A percentile compares a stretch with the other conserved stretches of the same genome.
Conservation (phyloP, 2,888 invertebrate genomes). For the Pheosia tremula region DNA sequence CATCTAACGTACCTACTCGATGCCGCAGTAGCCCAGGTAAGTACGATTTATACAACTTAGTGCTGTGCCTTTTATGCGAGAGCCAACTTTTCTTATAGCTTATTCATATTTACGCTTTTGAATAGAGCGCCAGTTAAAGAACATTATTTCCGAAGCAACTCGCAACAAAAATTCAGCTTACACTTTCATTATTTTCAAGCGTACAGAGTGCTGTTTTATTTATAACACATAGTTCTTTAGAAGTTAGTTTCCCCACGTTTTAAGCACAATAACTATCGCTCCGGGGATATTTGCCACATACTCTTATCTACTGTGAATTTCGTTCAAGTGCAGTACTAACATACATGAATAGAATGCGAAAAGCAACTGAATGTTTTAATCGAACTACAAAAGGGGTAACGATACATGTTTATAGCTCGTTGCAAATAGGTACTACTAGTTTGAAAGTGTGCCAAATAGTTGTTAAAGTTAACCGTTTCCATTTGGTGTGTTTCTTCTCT, state of each 20-base stretch:
- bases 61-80: constrained; percentile 53
- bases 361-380: constrained; percentile 55
- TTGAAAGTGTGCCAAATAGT: not conserved
- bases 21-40: constrained; percentile 61
- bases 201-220: constrained; percentile 23
- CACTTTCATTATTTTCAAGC: constrained; percentile 39
- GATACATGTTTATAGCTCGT: constrained; percentile 29
- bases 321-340: constrained; percentile 49
- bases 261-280: constrained; percentile 30
- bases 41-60: constrained; percentile 73
- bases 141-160: constrained; percentile 35
- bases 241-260: constrained; percentile 38
- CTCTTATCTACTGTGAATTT: constrained; percentile 42
- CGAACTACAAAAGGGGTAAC: constrained; percentile 51
- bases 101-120: constrained; percentile 38
- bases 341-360: constrained; percentile 36
- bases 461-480: not conserved
- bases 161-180: constrained; percentile 28
- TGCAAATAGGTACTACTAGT: not conserved
- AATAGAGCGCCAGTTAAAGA: constrained; percentile 40
- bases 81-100: constrained; percentile 45
- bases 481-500: too few relatives aligned
- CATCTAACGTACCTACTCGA: constrained; percentile 60
- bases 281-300: constrained; percentile 45
- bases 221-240: constrained; percentile 27